Base-by-base conservation (phyloP, 2,888 invertebrate genomes). In the Camponotus fellah region DNA sequence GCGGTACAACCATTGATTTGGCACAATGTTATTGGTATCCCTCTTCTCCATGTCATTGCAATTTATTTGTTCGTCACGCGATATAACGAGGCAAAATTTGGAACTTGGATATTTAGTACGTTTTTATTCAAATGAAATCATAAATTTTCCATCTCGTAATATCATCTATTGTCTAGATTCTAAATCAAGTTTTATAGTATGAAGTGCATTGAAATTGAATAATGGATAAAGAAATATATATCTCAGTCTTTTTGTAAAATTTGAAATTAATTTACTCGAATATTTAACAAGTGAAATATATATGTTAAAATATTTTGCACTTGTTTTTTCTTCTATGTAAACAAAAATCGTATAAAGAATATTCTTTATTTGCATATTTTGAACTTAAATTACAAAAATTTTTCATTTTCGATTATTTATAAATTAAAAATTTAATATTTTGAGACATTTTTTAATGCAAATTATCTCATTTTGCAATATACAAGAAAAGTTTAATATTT, bases 21-120 rank as follows among this genome's bases (percentile, higher is more conserved):
- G 97, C 94, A 94, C 66, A 97, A 96, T 91, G 95, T 96, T n/a
- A 95, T 96, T 84, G 94, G 95, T 40, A 96, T 97, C 64, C 93
- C 94, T 2, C 10, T 95, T 12, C 94, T 96, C 49, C 97, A 97
- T 88, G 26, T 26, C 0, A 83, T 95, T 0, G 95, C 95, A 2
- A 0, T 96, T 0, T 89, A 95, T 82, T 94, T 95, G 81, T 91
- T 96, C 8, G 0, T 94, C 6, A 91, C 92, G n/a, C 95, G 90
- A 90, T 94, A 94, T 84, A 82, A 88, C 8, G 83, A 93, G 62
- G 90, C 95, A 86, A 90, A 95, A 85, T 79, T 96, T 86, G 94
- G 95, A 87, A 96, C 96, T 0, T 91, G 95, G 53, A 10, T 96
- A n/a, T 97, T 96, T 92, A 95, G 97, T 97, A 94, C 96, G 97